These are phyloP conservation scores for Onychomys torridus DNA, from an alignment of 2,797 vertebrate species.

Conservation along the genomic window DNA sequence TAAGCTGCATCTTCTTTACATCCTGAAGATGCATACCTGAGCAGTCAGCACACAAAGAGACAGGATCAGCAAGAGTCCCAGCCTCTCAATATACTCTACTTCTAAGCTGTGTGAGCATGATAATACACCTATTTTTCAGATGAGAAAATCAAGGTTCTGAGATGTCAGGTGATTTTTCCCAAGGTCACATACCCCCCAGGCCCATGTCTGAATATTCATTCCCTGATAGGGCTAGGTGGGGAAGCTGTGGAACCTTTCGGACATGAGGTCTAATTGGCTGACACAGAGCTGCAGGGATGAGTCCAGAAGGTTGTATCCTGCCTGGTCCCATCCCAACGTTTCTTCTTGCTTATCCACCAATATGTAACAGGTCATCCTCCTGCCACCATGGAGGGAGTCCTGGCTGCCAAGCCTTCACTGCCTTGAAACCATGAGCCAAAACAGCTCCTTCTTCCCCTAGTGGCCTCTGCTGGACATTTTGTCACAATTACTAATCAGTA, in stretches of 20 bases:
- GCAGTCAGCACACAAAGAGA: neutral
- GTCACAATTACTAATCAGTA: neutral
- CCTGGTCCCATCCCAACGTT: neutral
- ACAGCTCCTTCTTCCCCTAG: neutral
- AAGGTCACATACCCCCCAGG: neutral
- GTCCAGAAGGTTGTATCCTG: neutral
- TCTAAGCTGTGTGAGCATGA: neutral
- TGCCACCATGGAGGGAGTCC: neutral
- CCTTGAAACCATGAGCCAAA: neutral
- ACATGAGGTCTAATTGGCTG: neutral
- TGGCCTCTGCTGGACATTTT: neutral
- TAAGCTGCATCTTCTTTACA: neutral
- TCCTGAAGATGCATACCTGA: neutral
- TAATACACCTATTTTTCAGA: slow-evolving; percentile 22
- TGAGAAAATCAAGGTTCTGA: neutral
- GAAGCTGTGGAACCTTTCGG: neutral
- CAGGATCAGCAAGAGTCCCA: neutral
- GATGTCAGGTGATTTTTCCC: neutral
- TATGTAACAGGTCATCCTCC: neutral
- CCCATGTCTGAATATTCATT: neutral
- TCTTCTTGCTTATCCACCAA: neutral
- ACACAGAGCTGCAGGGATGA: neutral
- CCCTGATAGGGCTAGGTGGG: too few relatives aligned
- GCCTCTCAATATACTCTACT: neutral
- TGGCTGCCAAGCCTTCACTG: neutral